Evolutionary conservation across 2,797 vertebrate species (phyloP).

Genomic region (Typhlichthys subterraneus): DNA sequence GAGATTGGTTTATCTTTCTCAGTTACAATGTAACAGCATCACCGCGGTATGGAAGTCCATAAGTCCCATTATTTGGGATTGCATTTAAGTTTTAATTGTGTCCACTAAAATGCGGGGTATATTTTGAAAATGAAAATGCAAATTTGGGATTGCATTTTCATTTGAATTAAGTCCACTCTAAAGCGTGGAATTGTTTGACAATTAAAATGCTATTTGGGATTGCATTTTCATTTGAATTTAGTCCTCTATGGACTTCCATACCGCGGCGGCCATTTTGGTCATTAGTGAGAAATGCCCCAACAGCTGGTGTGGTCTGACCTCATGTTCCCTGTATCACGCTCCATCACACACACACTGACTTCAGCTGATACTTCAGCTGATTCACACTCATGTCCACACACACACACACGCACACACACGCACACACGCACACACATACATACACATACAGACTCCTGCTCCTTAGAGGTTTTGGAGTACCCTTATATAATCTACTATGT

Average conservation of each 20-base stretch:
- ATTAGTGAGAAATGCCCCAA: constrained; percentile 44
- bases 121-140: no score
- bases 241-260: no score
- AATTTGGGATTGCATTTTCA: no score
- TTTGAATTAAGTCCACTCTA: no score
- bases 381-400: constrained; percentile 3
- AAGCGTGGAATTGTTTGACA: no score
- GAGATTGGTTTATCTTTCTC: neutral
- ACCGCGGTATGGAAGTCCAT: no score
- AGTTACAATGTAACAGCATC: constrained; percentile 6
- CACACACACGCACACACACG: constrained; percentile 6
- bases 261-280: constrained; percentile 37
- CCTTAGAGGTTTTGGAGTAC: neutral
- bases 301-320: constrained; percentile 55
- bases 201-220: no score
- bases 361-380: constrained; percentile 2
- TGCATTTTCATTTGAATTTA: no score
- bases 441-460: constrained; percentile 19
- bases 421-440: constrained; percentile 21
- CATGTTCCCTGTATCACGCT: constrained; percentile 19
- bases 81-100: no score
- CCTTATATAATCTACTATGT: constrained; percentile 54
- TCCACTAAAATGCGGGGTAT: no score
- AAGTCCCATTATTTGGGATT: no score
- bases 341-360: constrained; percentile 17